Evolutionary conservation across 2,888 invertebrate species (phyloP), one percentile per base, ranked within the genome.

Genomic region (Neoascia interrupta): DNA sequence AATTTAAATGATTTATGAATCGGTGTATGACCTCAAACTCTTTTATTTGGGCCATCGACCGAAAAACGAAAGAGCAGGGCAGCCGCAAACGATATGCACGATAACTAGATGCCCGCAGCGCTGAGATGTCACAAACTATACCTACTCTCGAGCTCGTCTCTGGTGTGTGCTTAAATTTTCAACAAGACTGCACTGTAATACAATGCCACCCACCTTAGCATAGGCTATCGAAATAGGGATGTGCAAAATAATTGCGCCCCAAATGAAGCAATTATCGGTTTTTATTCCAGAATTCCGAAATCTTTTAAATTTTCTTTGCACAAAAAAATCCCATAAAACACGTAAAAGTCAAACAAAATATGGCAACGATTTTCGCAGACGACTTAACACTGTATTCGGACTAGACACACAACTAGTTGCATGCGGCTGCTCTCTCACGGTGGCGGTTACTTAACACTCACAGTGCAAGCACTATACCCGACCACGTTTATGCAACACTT

Each of bases 21-120:
- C 70, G 61, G 45, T 51, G 61, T 61, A 76, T 84, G 85, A 86
- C 86, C 86, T 86, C 85, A 84, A 82, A 63, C 68, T 53, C 51
- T n/a, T n/a, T 56, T 54, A 83, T 84, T 80, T 85, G 82, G 82
- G 82, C 83, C 84, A 84, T 82, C 82, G 82, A 82, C 84, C 82
- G 82, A 81, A 73, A 68, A n/a, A n/a, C n/a, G n/a, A n/a, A 76
- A 81, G 80, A 81, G 34, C 41, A 81, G 21, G 41, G 31, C 28
- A 45, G 21, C 15, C 23, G 8, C 19, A 45, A 31, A 31, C 16
- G 53, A 41, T 8, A 31, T 47, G 60, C 47, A 26, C 34, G 16
- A 45, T n/a, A n/a, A n/a, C n/a, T n/a, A n/a, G n/a, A n/a, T n/a
- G 31, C 31, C 31, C 3, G n/a, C 10, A 8, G 8, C 49, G 37